Conservation (phyloP, 2,113 vertebrate genomes). For the Platanista minor region DNA sequence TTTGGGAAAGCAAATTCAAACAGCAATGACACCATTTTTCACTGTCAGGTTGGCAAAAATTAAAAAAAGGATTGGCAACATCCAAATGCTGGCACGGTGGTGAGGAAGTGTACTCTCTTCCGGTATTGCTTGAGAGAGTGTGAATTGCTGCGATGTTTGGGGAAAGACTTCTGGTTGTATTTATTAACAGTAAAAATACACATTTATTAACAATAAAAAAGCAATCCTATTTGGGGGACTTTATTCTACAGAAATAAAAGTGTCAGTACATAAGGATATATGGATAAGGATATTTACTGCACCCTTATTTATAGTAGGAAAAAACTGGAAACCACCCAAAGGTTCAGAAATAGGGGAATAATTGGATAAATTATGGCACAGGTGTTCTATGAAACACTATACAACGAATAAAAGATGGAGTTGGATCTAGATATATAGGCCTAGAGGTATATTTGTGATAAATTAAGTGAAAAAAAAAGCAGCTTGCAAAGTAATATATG, state of each 20-base stretch:
- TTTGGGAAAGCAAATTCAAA: not conserved
- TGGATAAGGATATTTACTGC: conserved; percentile 54
- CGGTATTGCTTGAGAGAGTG: not conserved
- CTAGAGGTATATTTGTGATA: conserved; percentile 50
- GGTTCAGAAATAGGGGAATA: conserved; percentile 42
- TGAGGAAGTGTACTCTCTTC: not conserved
- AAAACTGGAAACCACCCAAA: conserved; percentile 41
- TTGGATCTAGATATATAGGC: conserved; percentile 34
- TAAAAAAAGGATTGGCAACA: not conserved
- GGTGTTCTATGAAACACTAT: conserved; percentile 48
- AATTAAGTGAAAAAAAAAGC: conserved; percentile 20
- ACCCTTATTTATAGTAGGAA: conserved; percentile 22
- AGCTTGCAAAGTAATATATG: conserved; percentile 17
- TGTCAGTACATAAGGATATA: conserved; percentile 52
- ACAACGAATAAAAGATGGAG: conserved; percentile 52
- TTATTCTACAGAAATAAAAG: conserved; percentile 65
- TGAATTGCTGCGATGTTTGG: not conserved
- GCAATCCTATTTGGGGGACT: conserved; percentile 36
- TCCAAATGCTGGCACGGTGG: not conserved
- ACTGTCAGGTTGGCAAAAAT: not conserved
- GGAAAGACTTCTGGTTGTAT: conserved; percentile 41
- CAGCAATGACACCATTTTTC: not conserved
- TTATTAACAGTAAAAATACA: conserved; percentile 65
- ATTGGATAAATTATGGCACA: conserved; percentile 56
- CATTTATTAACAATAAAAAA: conserved; percentile 67